phyloP scores from a whole-genome alignment of 2,797 vertebrate species.

The Borostomias antarcticus region DNA sequence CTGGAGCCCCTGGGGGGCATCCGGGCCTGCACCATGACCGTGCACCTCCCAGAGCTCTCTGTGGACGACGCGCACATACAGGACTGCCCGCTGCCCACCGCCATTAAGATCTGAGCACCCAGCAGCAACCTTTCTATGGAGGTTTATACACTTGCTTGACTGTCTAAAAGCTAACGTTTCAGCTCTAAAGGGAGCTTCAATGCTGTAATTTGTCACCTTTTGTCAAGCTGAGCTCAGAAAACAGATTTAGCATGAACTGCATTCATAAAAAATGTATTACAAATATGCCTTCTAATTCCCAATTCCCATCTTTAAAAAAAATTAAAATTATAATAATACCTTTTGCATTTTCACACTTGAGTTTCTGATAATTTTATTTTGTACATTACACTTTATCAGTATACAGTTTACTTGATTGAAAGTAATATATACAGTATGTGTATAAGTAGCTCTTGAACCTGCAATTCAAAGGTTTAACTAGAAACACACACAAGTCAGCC shows the following conservation, averaged over 20 bases:
- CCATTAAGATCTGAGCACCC: slow-evolving; percentile 65
- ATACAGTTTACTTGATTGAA: too few relatives aligned
- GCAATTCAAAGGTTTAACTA: too few relatives aligned
- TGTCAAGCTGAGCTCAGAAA: too few relatives aligned
- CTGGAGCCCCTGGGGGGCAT: slow-evolving; percentile 83
- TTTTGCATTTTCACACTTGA: not conserved
- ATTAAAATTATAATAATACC: not conserved
- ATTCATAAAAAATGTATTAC: too few relatives aligned
- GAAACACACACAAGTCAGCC: not conserved
- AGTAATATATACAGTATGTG: too few relatives aligned
- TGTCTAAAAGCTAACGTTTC: not conserved
- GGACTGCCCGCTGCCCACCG: slow-evolving; percentile 70
- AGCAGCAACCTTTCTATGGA: not conserved
- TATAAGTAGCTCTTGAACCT: too few relatives aligned
- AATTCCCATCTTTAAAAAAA: too few relatives aligned
- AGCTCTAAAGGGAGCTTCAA: not conserved
- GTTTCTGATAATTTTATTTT: too few relatives aligned
- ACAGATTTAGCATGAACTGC: too few relatives aligned
- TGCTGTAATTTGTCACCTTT: not conserved
- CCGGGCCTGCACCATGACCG: slow-evolving; percentile 81
- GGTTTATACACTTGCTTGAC: not conserved
- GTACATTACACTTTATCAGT: too few relatives aligned
- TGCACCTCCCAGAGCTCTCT: slow-evolving; percentile 73
- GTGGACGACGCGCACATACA: slow-evolving; percentile 75
- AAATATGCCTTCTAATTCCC: too few relatives aligned